Evolutionary conservation across 2,113 vertebrate species (phyloP), one percentile per base, ranked within the genome.

Genomic region (Paracanthobrama guichenoti): DNA sequence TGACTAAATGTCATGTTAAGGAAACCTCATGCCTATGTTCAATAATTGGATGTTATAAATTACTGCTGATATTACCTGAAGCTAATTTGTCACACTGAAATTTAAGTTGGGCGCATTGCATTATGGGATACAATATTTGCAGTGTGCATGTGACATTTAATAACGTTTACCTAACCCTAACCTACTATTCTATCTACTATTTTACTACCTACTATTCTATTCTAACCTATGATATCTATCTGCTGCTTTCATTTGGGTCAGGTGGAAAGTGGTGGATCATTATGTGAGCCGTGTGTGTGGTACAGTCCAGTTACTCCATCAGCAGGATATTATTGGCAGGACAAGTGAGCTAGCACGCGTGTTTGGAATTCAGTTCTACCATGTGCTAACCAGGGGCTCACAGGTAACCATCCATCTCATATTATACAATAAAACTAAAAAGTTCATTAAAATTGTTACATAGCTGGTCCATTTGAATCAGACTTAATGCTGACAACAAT

Each of bases 361-460:
- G 75, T 99, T 99, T 91, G 98, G 98, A 57, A 99, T 99, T 91
- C 97, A 98, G 90, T 99, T 99, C 92, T 95, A 96, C 85, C 98
- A 99, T 80, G 98, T 99, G 39, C 92, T 99, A 86, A 99, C 98
- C 83, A 95, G 98, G 87, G 98, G 98, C 13, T 98, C 98, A 67
- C 94, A 95, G 93, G 94, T 94, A 20, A 69, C 26, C n/a, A 12
- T n/a, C 57, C 42, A 24, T 26, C 42, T 24, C 24, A 10, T 50
- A 14, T 4, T 16, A 16, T 16, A 50, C 14, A 53, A 53, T 18
- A 18, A 18, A 50, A 16, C 14, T 50, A 50, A 50, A 16, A 50
- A 50, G 48, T 50, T 16, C 1, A 16, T 53, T 6, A 18, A 53
- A 6, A 53, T 53, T 6, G 50, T 53, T 53, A 53, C 50, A 53